phyloP scores from a whole-genome alignment of 2,888 invertebrate genomes.

The Conus canariensis region DNA sequence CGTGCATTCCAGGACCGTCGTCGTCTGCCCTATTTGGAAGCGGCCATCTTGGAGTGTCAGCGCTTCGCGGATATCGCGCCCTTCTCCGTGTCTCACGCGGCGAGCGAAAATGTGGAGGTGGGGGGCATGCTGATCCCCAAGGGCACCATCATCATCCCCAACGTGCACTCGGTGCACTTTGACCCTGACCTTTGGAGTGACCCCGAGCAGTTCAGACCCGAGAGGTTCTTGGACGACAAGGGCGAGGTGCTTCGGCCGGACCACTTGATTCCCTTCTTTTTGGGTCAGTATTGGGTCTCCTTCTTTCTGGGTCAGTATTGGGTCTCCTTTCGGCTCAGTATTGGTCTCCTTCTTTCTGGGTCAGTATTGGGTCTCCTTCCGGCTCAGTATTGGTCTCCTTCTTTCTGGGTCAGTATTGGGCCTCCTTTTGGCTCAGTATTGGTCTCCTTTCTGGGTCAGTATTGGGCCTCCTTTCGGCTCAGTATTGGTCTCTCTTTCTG shows the following conservation, averaged over 20 bases:
- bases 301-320: background rate
- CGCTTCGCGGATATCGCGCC: slow-evolving; percentile 57
- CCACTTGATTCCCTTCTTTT: slow-evolving; percentile 68
- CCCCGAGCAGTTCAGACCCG: slow-evolving; percentile 65
- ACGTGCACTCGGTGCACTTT: slow-evolving; percentile 67
- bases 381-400: slow-evolving; percentile 53
- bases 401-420: background rate
- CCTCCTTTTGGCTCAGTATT: no score
- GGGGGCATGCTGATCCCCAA: slow-evolving; percentile 62
- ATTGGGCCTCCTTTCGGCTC: no score
- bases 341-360: slow-evolving; percentile 69
- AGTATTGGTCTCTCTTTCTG: no score
- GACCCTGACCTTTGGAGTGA: slow-evolving; percentile 70
- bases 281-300: slow-evolving; percentile 55
- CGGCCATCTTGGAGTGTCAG: slow-evolving; percentile 63
- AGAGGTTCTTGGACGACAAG: slow-evolving; percentile 63
- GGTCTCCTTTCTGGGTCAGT: no score
- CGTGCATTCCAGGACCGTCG: slow-evolving; percentile 52
- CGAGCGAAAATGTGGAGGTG: slow-evolving; percentile 58
- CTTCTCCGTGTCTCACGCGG: slow-evolving; percentile 61
- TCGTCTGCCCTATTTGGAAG: slow-evolving; percentile 58
- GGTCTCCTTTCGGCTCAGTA: background rate
- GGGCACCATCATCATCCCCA: slow-evolving; percentile 68
- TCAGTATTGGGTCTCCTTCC: slow-evolving; percentile 46
- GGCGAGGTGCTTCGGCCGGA: slow-evolving; percentile 61